Base-by-base conservation (phyloP, 2,888 invertebrate species). In the Eumerus sabulonum region DNA sequence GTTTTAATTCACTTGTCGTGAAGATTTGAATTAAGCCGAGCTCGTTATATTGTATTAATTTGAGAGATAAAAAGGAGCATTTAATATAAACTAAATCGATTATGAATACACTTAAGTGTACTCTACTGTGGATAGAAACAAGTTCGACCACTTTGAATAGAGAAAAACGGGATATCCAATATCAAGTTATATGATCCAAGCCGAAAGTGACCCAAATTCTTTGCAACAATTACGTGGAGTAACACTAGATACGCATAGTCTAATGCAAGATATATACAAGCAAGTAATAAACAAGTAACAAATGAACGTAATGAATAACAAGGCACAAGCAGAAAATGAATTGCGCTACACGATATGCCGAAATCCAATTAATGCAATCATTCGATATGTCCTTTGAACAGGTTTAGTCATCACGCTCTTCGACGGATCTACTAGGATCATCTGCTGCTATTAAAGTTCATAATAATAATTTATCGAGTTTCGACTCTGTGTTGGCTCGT, bases 301-400 rank as follows among this genome's bases (percentile, higher is more conserved):
- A 74, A 79, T 79, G 62, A 79, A 64, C 51, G 70, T 79, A 79
- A 79, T 79, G 68, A 64, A 48, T 42, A 64, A 27, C 63, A 9
- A 64, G 66, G 44, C 40, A 14, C 35, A 16, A 72, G 40, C 44
- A 44, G 51, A 57, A 79, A 68, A 56, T 59, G 68, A 74, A 64
- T 79, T 79, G 64, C 79, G 79, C 63, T 74, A 79, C 74, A 14
- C 70, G 79, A 79, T 57, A 74, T 79, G 74, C 74, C 74, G 64
- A 74, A 79, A 79, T 70, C 74, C 79, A 79, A 79, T 79, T 79
- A 79, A 79, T 74, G 50, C 79, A 79, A 77, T 77, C 74, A 74
- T 68, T 79, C 64, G 64, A 79, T 74, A 60, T 74, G 79, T 79
- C 73, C 79, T 64, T 68, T 68, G 64, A 53, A 67, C 53, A 36